Evolutionary conservation across 2,113 vertebrate genomes (phyloP).

Genomic region (Erythrolamprus reginae): DNA sequence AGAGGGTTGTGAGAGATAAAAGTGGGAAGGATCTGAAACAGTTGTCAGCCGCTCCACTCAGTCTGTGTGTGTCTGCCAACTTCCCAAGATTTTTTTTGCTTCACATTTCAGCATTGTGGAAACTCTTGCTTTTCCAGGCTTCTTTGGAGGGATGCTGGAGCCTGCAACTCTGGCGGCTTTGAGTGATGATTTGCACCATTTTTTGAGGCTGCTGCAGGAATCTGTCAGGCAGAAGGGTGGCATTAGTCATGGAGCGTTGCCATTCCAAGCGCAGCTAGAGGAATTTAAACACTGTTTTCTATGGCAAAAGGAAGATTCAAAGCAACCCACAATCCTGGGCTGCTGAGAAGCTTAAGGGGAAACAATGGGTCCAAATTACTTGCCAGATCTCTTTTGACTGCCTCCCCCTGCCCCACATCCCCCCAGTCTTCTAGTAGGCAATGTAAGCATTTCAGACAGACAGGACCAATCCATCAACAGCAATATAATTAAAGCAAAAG

Average conservation of each 20-base stretch:
- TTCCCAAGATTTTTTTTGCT: background rate
- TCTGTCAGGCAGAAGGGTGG: background rate
- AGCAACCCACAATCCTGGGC: background rate
- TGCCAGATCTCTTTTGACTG: background rate
- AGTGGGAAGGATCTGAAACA: background rate
- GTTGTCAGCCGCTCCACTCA: background rate
- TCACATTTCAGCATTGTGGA: too few species aligned
- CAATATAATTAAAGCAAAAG: slow-evolving; percentile 75
- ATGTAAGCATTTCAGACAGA: slow-evolving; percentile 69
- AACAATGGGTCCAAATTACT: background rate
- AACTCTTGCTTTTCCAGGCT: background rate
- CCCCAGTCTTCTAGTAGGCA: slow-evolving; percentile 24
- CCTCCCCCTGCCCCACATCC: background rate
- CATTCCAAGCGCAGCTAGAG: background rate
- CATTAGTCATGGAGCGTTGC: background rate
- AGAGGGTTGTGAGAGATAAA: background rate
- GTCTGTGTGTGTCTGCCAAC: background rate
- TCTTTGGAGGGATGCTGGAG: background rate
- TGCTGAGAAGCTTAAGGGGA: background rate
- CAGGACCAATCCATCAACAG: slow-evolving; percentile 71
- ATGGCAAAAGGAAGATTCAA: background rate
- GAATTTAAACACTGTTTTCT: background rate
- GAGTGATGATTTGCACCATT: too few species aligned
- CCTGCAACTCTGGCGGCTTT: background rate
- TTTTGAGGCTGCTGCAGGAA: background rate